phyloP scores from a whole-genome alignment of 2,888 invertebrate genomes.

The Pseudoips prasinana region DNA sequence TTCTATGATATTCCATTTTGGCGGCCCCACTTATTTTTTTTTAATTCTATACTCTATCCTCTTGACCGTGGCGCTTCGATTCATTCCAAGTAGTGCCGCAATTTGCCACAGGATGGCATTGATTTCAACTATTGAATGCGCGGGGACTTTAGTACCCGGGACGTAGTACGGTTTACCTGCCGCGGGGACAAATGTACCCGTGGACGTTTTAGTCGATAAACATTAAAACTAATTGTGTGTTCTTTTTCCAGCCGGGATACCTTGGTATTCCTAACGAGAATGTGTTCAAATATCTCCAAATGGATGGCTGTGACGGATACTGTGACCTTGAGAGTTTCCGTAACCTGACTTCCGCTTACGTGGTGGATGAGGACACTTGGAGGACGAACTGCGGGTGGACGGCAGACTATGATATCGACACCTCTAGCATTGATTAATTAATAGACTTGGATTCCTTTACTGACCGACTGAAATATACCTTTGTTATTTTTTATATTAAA shows the following conservation, averaged over 20 bases:
- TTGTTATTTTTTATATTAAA: no score
- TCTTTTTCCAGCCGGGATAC: conserved; percentile 46
- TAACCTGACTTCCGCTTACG: conserved; percentile 28
- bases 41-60: no score
- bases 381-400: background rate
- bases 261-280: conserved; percentile 31
- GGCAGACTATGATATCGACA: background rate
- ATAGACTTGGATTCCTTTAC: no score
- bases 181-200: conserved; percentile 21
- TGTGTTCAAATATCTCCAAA: conserved; percentile 28
- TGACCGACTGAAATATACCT: no score
- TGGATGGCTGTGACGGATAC: conserved; percentile 34
- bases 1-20: no score
- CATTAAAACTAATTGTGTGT: conserved; percentile 11
- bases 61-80: background rate
- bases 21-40: no score
- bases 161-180: background rate
- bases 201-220: conserved; percentile 22
- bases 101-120: no score
- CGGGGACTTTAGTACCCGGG: no score
- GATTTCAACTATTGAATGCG: no score
- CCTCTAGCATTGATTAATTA: background rate
- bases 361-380: conserved; percentile 24
- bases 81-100: conserved; percentile 9
- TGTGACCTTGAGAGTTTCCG: conserved; percentile 39